These are phyloP conservation scores for Dugesia japonica DNA, from an alignment of 2,888 invertebrate genomes.

Conservation along the genomic window DNA sequence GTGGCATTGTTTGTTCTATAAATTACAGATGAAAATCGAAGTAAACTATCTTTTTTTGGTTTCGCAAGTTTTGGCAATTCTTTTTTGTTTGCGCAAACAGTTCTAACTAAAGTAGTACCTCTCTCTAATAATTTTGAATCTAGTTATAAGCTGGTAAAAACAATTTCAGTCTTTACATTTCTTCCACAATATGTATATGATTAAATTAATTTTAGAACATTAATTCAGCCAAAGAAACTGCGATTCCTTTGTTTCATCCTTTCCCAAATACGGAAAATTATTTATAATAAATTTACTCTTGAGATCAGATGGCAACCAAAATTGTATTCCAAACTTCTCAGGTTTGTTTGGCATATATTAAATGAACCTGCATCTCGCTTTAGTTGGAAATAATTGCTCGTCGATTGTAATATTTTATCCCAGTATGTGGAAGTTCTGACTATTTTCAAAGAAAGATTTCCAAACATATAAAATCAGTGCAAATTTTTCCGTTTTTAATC, in stretches of 20 bases:
- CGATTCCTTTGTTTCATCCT: neutral
- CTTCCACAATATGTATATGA: neutral
- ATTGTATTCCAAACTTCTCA: no score
- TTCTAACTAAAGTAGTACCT: conserved; percentile 16
- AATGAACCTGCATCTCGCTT: no score
- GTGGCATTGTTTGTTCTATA: conserved; percentile 4
- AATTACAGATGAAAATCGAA: conserved; percentile 20
- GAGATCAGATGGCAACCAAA: no score
- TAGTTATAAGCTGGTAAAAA: neutral
- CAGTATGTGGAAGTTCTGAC: no score
- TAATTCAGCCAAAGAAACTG: conserved; percentile 20
- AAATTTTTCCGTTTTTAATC: no score
- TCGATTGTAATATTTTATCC: no score
- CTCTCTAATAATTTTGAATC: conserved; percentile 1
- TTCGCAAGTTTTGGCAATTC: conserved; percentile 14
- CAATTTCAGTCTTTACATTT: neutral
- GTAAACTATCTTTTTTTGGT: neutral
- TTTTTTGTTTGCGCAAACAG: neutral
- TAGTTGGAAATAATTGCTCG: no score
- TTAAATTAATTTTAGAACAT: conserved; percentile 3
- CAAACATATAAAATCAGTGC: no score
- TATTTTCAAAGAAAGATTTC: no score
- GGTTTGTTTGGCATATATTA: no score
- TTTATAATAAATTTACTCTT: conserved; percentile 1
- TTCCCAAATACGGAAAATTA: neutral